Evolutionary conservation across 2,113 vertebrate species (phyloP).

Genomic region (Xerus inauris): DNA sequence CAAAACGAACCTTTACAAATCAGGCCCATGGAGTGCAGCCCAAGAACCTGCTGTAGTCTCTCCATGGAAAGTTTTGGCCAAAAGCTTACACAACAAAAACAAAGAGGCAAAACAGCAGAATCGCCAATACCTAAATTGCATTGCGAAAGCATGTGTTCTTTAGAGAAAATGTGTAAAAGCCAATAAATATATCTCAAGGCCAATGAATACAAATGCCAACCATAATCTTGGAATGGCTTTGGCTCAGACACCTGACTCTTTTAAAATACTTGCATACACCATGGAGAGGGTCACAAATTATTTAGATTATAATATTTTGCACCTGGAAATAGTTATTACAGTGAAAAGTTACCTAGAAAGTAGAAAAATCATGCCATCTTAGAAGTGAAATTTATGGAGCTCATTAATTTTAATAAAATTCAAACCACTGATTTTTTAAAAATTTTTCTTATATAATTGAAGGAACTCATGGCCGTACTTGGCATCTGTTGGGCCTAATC

Average conservation of each 20-base stretch:
- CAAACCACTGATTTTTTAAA: neutral
- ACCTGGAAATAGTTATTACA: conserved; percentile 54
- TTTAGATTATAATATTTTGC: conserved; percentile 28
- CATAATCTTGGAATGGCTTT: conserved; percentile 10
- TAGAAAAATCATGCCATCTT: neutral
- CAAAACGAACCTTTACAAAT: conserved; percentile 23
- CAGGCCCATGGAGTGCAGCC: neutral
- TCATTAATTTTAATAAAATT: conserved; percentile 21
- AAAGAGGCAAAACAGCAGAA: neutral
- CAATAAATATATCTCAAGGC: neutral
- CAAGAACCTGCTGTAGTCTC: neutral
- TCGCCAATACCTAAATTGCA: neutral
- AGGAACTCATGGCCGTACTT: neutral
- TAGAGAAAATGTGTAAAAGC: neutral
- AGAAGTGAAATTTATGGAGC: neutral
- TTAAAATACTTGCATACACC: neutral
- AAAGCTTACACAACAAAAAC: neutral
- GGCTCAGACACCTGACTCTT: conserved; percentile 9
- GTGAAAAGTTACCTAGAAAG: conserved; percentile 27
- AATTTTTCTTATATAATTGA: neutral
- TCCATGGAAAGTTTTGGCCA: conserved; percentile 23
- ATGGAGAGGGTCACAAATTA: neutral
- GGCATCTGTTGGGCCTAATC: neutral
- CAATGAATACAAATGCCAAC: conserved; percentile 6
- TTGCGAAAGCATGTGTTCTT: neutral